Evolutionary conservation across 2,888 invertebrate genomes (phyloP).

Genomic region (Athrips mouffetella): DNA sequence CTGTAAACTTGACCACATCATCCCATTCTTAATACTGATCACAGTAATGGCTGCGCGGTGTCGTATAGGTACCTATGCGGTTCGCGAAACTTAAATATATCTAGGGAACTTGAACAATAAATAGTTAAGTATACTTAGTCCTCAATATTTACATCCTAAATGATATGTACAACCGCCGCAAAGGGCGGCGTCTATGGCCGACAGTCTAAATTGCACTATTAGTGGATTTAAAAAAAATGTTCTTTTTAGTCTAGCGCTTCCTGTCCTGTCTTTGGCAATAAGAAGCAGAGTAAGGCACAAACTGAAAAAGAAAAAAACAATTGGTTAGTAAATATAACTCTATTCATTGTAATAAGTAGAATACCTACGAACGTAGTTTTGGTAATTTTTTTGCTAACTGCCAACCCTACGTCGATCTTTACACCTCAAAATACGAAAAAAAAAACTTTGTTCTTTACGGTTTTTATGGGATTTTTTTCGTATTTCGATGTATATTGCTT

Average conservation of each 20-base stretch:
- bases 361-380: too few relatives aligned
- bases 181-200: slow-evolving; percentile 30
- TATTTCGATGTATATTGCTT: too few relatives aligned
- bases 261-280: slow-evolving; percentile 86
- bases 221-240: slow-evolving; percentile 35
- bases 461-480: too few relatives aligned
- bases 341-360: too few relatives aligned
- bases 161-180: slow-evolving; percentile 60
- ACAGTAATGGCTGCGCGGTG: slow-evolving; percentile 56
- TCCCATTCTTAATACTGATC: slow-evolving; percentile 60
- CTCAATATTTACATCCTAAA: slow-evolving; percentile 70
- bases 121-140: slow-evolving; percentile 62
- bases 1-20: slow-evolving; percentile 64
- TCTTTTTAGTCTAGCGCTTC: slow-evolving; percentile 82
- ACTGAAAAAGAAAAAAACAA: slow-evolving; percentile 69
- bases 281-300: slow-evolving; percentile 85
- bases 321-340: neutral
- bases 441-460: too few relatives aligned
- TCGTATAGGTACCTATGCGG: slow-evolving; percentile 32
- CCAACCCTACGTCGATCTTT: too few relatives aligned
- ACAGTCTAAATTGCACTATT: slow-evolving; percentile 62
- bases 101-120: slow-evolving; percentile 42
- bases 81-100: slow-evolving; percentile 33
- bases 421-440: too few relatives aligned
- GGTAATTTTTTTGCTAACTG: too few relatives aligned